A percentile compares a stretch with the other conserved stretches of the same genome.
These are phyloP conservation scores for Cryptus viduatorius DNA, from an alignment of 2,888 invertebrate species.

Conservation along the genomic window DNA sequence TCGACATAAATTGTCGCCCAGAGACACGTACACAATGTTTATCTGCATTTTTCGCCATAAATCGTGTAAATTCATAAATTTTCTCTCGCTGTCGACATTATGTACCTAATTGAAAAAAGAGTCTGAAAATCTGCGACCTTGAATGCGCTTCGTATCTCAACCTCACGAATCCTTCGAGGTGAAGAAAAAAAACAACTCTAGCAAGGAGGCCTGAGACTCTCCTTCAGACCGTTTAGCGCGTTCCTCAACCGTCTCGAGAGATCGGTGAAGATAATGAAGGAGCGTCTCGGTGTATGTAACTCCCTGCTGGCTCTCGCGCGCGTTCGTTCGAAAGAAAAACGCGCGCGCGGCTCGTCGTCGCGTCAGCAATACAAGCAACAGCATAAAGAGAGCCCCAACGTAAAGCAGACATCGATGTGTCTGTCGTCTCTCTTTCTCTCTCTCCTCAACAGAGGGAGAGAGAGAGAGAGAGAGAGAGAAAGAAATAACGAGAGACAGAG, in stretches of 20 bases:
- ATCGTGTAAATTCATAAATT: neutral
- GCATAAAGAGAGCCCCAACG: slow-evolving; percentile 1
- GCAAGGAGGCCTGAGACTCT: neutral
- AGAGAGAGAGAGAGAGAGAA: neutral
- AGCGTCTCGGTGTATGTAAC: slow-evolving; percentile 14
- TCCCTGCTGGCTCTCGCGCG: slow-evolving; percentile 14
- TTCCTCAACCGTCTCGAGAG: slow-evolving; percentile 25
- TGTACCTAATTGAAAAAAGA: neutral
- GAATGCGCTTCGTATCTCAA: neutral
- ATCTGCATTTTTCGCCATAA: neutral
- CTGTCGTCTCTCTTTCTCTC: neutral
- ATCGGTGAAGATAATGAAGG: slow-evolving; percentile 44
- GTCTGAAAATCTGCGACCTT: neutral
- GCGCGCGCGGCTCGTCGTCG: slow-evolving; percentile 5
- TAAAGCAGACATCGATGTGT: slow-evolving; percentile 1
- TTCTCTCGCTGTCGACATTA: neutral
- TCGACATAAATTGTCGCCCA: neutral
- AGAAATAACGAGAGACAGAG: slow-evolving; percentile 1
- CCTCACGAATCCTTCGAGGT: neutral
- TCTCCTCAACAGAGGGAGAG: neutral
- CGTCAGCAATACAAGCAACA: slow-evolving; percentile 8
- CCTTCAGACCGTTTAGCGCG: neutral
- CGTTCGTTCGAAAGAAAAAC: slow-evolving; percentile 8
- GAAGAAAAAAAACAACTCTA: neutral
- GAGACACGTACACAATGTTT: too few relatives aligned